A percentile compares a stretch with the other conserved stretches of the same genome.
Evolutionary conservation across 1,140 invertebrate genomes (phyloP).

Genomic region (Physella acuta): DNA sequence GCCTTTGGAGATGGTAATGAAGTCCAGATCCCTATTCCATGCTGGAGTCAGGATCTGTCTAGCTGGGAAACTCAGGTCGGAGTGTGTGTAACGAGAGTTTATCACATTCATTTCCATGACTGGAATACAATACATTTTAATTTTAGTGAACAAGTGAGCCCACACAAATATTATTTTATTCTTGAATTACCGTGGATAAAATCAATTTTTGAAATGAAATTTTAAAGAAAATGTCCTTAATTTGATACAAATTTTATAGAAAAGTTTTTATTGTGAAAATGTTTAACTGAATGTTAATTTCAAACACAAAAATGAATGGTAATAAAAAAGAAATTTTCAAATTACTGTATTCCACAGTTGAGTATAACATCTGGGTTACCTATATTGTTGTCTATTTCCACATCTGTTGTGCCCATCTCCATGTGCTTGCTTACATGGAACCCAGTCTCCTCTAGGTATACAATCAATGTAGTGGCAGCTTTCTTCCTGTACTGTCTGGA

Average conservation of each 20-base stretch:
- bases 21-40: background rate
- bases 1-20: background rate
- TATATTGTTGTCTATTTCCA: constrained; percentile 15
- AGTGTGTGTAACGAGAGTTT: background rate
- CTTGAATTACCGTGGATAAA: no score
- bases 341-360: background rate
- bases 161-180: no score
- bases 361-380: constrained; percentile 4
- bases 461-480: constrained; percentile 13
- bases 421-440: background rate
- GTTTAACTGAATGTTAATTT: background rate
- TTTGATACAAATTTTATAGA: no score
- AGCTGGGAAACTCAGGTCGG: constrained; percentile 11
- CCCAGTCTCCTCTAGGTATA: constrained; percentile 5
- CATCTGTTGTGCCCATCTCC: constrained; percentile 1
- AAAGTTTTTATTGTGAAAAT: no score
- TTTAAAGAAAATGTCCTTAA: no score
- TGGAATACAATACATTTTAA: no score
- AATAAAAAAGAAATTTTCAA: background rate
- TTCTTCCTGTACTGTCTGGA: constrained; percentile 2
- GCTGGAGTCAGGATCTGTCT: background rate
- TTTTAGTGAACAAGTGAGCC: no score
- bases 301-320: background rate
- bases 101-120: constrained; percentile 16
- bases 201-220: no score